These are phyloP conservation scores for Plusia festucae DNA, from an alignment of 2,888 invertebrate genomes.

Conservation along the genomic window DNA sequence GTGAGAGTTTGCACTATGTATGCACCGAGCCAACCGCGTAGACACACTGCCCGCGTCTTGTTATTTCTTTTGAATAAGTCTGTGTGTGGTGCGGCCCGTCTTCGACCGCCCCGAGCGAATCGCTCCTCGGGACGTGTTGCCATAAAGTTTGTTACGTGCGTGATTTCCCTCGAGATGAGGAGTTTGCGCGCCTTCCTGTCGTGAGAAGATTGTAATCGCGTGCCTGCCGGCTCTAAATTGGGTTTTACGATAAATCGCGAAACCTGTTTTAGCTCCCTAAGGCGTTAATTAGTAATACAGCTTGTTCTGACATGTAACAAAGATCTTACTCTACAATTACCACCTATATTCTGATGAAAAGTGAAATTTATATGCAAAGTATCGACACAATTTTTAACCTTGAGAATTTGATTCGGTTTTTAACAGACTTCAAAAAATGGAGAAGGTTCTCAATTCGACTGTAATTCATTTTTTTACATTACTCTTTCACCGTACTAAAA, in stretches of 20 bases:
- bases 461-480: too few species aligned
- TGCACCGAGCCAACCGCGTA: constrained; percentile 73
- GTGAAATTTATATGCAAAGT: constrained; percentile 17
- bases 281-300: constrained; percentile 86
- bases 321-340: constrained; percentile 65
- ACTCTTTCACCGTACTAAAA: neutral
- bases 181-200: constrained; percentile 89
- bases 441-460: too few species aligned
- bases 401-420: constrained; percentile 5
- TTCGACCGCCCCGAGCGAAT: constrained; percentile 85
- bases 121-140: constrained; percentile 87
- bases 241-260: constrained; percentile 87
- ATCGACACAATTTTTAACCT: constrained; percentile 14
- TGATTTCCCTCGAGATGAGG: constrained; percentile 89
- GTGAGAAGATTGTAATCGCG: constrained; percentile 89
- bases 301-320: constrained; percentile 79
- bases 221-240: constrained; percentile 88
- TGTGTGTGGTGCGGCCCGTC: constrained; percentile 82
- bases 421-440: too few species aligned
- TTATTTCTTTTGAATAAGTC: constrained; percentile 81
- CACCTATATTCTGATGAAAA: constrained; percentile 57
- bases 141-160: constrained; percentile 90
- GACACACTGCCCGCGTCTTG: constrained; percentile 84
- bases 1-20: constrained; percentile 65
- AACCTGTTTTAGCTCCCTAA: constrained; percentile 83